Conservation (phyloP, 1,140 invertebrate species). For the Drosophila busckii region DNA sequence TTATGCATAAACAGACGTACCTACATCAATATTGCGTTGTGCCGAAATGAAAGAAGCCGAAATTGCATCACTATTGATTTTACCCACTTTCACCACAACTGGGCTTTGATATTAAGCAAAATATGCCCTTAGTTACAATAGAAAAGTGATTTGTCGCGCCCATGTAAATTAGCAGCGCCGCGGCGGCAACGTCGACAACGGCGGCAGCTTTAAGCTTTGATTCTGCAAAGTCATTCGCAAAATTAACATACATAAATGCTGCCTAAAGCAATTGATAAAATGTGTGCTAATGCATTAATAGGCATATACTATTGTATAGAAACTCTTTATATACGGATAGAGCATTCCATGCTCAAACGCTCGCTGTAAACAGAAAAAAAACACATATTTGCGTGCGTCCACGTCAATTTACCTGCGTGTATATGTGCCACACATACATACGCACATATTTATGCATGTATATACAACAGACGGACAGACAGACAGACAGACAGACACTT, state of each 20-base stretch:
- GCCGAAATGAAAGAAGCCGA: constrained; percentile 22
- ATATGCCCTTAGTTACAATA: constrained; percentile 18
- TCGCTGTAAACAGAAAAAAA: constrained; percentile 28
- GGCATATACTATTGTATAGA: constrained; percentile 19
- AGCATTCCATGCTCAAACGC: background rate
- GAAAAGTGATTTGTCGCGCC: constrained; percentile 9
- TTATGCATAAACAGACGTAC: constrained; percentile 22
- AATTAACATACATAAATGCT: constrained; percentile 4
- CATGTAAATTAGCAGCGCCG: constrained; percentile 31
- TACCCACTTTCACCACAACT: constrained; percentile 59
- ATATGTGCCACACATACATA: too few relatives aligned
- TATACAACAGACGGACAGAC: too few relatives aligned
- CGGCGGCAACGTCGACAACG: constrained; percentile 1
- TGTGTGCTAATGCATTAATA: constrained; percentile 40
- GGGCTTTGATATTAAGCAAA: constrained; percentile 15
- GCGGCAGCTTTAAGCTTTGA: constrained; percentile 1
- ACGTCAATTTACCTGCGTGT: too few relatives aligned
- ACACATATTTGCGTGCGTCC: background rate
- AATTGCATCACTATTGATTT: constrained; percentile 69
- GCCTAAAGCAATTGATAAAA: constrained; percentile 16
- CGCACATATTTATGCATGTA: too few relatives aligned
- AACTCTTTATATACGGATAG: constrained; percentile 6
- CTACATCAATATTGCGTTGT: constrained; percentile 22
- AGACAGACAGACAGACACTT: too few relatives aligned
- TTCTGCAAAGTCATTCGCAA: constrained; percentile 30